Evolutionary conservation across 2,797 vertebrate genomes (phyloP).

Genomic region (Megalops cyprinoides): DNA sequence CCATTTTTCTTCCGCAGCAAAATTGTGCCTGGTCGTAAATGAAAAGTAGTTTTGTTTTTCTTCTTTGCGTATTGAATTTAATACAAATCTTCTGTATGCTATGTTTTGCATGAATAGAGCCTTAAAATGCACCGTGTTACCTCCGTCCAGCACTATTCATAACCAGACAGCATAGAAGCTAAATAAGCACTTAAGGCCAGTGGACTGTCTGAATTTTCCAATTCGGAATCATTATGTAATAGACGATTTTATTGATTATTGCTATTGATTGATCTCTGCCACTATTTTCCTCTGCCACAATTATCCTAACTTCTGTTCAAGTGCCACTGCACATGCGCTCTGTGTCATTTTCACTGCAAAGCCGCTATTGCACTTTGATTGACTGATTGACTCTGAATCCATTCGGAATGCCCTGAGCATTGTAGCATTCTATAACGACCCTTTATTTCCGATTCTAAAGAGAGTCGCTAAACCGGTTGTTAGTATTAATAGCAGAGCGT

Average conservation of each 20-base stretch:
- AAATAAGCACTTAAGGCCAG: no score
- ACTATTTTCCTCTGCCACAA: background rate
- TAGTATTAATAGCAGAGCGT: background rate
- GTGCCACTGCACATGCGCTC: background rate
- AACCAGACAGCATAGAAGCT: no score
- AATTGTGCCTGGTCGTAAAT: background rate
- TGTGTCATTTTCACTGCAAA: background rate
- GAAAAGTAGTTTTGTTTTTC: background rate
- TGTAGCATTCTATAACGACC: background rate
- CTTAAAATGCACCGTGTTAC: background rate
- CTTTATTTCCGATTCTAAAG: background rate
- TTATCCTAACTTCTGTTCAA: background rate
- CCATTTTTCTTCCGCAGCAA: background rate
- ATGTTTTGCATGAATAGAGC: constrained; percentile 10
- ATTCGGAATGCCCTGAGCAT: background rate
- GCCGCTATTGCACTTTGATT: background rate
- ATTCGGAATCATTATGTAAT: background rate
- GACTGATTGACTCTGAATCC: background rate
- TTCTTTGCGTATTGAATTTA: background rate
- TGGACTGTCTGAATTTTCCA: background rate
- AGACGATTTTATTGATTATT: background rate
- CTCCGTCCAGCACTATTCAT: no score
- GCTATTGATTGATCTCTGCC: background rate
- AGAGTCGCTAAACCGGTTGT: background rate
- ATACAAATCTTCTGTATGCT: background rate